Evolutionary conservation across 2,797 vertebrate species (phyloP).

Genomic region (Podargus strigoides): DNA sequence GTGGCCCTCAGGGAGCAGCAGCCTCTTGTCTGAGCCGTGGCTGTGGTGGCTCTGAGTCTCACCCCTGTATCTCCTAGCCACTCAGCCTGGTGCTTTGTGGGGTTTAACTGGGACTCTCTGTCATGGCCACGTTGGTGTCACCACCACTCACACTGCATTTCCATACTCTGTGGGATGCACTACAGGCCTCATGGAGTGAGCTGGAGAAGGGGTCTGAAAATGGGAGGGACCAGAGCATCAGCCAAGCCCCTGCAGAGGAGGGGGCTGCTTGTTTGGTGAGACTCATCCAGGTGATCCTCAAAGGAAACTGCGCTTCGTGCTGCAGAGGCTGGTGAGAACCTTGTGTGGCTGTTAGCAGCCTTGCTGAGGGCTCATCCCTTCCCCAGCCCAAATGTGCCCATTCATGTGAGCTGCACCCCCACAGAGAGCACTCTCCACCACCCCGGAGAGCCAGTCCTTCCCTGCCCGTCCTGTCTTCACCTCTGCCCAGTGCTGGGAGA

Average conservation of each 20-base stretch:
- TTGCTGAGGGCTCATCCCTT: neutral
- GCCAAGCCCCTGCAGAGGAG: neutral
- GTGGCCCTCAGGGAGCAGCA: neutral
- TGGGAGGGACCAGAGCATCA: neutral
- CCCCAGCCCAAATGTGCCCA: neutral
- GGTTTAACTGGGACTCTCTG: neutral
- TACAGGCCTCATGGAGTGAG: neutral
- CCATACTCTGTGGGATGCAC: neutral
- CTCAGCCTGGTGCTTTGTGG: neutral
- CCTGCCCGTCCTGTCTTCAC: rapidly evolving
- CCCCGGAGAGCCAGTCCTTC: neutral
- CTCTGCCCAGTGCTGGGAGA: rapidly evolving
- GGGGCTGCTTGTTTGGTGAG: neutral
- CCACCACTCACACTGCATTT: rapidly evolving
- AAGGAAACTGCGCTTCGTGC: neutral
- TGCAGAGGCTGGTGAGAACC: neutral
- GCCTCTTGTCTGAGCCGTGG: neutral
- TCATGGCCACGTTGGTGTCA: rapidly evolving
- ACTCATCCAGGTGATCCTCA: neutral
- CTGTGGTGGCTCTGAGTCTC: neutral
- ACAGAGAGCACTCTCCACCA: too few relatives aligned
- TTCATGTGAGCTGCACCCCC: neutral
- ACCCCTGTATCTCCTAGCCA: rapidly evolving
- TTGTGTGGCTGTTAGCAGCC: neutral
- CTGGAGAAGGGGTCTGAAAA: neutral